phyloP scores from a whole-genome alignment of 2,113 vertebrate species.

The Gila orcuttii region DNA sequence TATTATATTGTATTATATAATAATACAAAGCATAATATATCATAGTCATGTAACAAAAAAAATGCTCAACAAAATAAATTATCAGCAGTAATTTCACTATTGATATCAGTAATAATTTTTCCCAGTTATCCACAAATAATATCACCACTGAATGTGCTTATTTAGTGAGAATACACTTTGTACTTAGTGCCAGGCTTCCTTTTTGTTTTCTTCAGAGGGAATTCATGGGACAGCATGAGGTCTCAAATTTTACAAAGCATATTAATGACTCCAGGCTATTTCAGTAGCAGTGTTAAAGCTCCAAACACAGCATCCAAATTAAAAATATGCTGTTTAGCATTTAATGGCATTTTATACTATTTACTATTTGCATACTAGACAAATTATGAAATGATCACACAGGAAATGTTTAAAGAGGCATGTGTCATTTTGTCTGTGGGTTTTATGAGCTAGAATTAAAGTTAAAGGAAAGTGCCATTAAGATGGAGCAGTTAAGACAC shows the following conservation, averaged over 20 bases:
- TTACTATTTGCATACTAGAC: constrained; percentile 28
- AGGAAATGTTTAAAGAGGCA: constrained; percentile 9
- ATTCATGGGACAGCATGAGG: constrained; percentile 20
- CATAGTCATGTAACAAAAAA: neutral
- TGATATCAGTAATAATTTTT: neutral
- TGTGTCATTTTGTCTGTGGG: neutral
- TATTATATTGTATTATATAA: neutral
- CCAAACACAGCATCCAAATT: neutral
- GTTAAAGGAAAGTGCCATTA: neutral
- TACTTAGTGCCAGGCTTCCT: too few relatives aligned
- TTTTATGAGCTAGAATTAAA: constrained; percentile 19
- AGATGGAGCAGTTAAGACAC: constrained; percentile 1
- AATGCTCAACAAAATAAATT: neutral
- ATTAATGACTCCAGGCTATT: constrained; percentile 3
- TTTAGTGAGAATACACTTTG: neutral
- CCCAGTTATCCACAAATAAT: neutral
- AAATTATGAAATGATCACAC: neutral
- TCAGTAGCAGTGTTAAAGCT: neutral
- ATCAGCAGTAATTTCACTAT: neutral
- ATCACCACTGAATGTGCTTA: neutral
- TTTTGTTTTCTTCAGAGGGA: neutral
- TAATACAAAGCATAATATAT: neutral
- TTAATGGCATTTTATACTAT: constrained; percentile 11
- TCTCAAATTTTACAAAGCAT: constrained; percentile 3
- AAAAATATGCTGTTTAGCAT: constrained; percentile 16